phyloP scores from a whole-genome alignment of 2,888 invertebrate species.

The Stenotaenia linearis region DNA sequence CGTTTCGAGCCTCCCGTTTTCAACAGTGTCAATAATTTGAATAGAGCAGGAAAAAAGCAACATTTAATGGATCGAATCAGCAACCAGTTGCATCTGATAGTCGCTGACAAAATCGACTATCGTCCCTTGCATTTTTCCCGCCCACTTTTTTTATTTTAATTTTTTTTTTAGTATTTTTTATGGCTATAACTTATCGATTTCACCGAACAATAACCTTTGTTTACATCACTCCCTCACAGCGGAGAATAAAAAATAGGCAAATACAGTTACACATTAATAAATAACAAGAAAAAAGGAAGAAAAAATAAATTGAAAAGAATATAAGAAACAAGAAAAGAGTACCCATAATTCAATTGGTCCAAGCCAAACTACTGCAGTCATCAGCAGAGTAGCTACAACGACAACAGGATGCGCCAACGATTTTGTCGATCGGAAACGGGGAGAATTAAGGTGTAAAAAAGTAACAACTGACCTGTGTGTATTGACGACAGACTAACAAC shows the following conservation, averaged over 20 bases:
- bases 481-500: slow-evolving; percentile 11
- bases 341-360: slow-evolving; percentile 20
- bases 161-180: background rate
- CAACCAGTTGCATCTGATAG: slow-evolving; percentile 26
- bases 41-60: background rate
- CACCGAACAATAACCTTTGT: background rate
- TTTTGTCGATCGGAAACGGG: background rate
- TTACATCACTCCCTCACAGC: background rate
- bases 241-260: background rate
- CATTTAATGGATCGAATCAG: slow-evolving; percentile 16
- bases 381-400: slow-evolving; percentile 8
- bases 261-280: background rate
- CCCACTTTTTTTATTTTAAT: background rate
- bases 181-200: background rate
- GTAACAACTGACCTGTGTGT: background rate
- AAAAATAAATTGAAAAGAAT: background rate
- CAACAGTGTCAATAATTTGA: background rate
- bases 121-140: background rate
- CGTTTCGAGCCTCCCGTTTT: background rate
- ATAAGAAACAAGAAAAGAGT: background rate
- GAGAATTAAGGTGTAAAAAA: background rate
- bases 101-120: slow-evolving; percentile 8
- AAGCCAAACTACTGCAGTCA: slow-evolving; percentile 20
- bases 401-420: slow-evolving; percentile 16
- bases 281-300: background rate